Percentiles rank a stretch among this genome's conserved stretches.
phyloP scores from a whole-genome alignment of 2,797 vertebrate genomes.

The Chromis chromis region DNA sequence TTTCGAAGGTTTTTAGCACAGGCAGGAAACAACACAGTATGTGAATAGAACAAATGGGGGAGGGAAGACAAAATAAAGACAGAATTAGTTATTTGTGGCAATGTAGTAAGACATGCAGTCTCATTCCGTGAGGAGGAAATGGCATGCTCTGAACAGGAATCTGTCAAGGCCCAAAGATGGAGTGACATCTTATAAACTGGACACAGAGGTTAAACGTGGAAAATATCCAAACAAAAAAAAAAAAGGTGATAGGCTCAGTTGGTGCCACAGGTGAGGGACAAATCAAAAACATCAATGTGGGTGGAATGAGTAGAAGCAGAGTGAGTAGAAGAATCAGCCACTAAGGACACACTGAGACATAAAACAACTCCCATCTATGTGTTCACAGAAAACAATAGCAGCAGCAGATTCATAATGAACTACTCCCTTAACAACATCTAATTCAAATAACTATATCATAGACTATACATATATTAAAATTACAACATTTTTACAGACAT shows the following conservation, averaged over 20 bases:
- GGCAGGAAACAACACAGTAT: conserved; percentile 86
- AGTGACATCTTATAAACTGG: conserved; percentile 52
- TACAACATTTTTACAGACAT: conserved; percentile 21
- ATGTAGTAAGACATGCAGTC: conserved; percentile 91
- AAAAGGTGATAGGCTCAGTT: conserved; percentile 9
- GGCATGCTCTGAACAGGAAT: conserved; percentile 90
- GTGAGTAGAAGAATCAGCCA: conserved; percentile 17
- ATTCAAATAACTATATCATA: neutral
- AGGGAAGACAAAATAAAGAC: conserved; percentile 94
- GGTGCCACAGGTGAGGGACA: conserved; percentile 22
- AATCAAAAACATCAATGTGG: conserved; percentile 31
- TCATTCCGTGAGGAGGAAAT: conserved; percentile 87
- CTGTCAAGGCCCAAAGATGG: conserved; percentile 79
- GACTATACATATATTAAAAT: conserved; percentile 11
- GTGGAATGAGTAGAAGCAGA: conserved; percentile 20
- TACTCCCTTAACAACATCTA: conserved; percentile 10
- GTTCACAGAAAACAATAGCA: conserved; percentile 39
- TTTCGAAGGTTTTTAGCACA: conserved; percentile 85
- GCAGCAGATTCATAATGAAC: conserved; percentile 2
- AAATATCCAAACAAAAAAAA: conserved; percentile 39
- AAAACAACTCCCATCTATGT: conserved; percentile 13
- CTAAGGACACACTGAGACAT: conserved; percentile 18
- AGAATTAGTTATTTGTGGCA: conserved; percentile 96
- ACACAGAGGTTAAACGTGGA: conserved; percentile 31
- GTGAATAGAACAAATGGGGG: conserved; percentile 88